These are phyloP conservation scores for Sinohyriopsis cumingii DNA, from an alignment of 2,888 invertebrate genomes.

Conservation along the genomic window DNA sequence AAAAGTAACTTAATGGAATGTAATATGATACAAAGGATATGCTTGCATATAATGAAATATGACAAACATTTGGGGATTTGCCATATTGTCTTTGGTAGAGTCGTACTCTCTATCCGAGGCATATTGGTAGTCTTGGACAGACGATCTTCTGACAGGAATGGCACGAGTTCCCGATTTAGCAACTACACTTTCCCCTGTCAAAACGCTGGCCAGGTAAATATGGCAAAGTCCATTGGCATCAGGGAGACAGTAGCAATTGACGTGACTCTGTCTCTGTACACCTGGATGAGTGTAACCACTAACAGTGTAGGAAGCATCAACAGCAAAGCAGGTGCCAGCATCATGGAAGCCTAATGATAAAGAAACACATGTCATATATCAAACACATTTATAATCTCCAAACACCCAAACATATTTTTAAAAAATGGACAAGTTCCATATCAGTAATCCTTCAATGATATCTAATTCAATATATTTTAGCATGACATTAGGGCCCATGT, in stretches of 20 bases:
- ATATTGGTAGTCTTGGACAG: neutral
- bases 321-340: constrained; percentile 7
- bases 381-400: too few species aligned
- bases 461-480: too few species aligned
- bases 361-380: too few species aligned
- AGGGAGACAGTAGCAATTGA: constrained; percentile 10
- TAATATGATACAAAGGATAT: constrained; percentile 22
- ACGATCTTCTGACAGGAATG: constrained; percentile 7
- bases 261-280: neutral
- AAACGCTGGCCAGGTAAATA: constrained; percentile 21
- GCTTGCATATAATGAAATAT: constrained; percentile 29
- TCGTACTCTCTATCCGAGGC: constrained; percentile 8
- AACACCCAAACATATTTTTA: too few species aligned
- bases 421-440: too few species aligned
- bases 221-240: constrained; percentile 17
- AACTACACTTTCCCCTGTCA: constrained; percentile 23
- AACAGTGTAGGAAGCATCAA: constrained; percentile 11
- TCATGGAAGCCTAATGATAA: constrained; percentile 6
- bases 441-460: too few species aligned
- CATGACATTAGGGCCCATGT: too few species aligned
- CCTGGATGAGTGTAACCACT: neutral
- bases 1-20: constrained; percentile 5
- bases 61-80: constrained; percentile 20
- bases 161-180: constrained; percentile 2
- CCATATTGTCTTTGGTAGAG: constrained; percentile 25